phyloP scores from a whole-genome alignment of 2,113 vertebrate genomes.

The Microtus montanus region DNA sequence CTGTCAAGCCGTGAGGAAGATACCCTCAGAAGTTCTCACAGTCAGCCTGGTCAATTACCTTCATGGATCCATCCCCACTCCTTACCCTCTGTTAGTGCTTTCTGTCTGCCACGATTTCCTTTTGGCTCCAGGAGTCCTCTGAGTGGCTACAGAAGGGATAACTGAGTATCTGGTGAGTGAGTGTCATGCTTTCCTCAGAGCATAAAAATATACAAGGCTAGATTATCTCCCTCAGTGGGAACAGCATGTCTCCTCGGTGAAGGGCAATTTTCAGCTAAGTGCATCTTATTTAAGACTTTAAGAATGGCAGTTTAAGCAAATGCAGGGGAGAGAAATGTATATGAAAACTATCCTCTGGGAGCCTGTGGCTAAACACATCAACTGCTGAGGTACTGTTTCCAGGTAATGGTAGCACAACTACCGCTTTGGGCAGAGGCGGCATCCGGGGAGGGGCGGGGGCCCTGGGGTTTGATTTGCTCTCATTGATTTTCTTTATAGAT shows the following conservation, averaged over 20 bases:
- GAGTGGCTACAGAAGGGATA: background rate
- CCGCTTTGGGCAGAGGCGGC: conserved; percentile 56
- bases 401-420: background rate
- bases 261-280: conserved; percentile 77
- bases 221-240: conserved; percentile 58
- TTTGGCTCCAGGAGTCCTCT: background rate
- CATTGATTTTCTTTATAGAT: conserved; percentile 86
- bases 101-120: background rate
- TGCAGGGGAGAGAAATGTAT: conserved; percentile 52
- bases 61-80: background rate
- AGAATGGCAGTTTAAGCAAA: conserved; percentile 74
- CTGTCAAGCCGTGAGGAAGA: background rate
- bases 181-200: conserved; percentile 25
- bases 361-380: conserved; percentile 56
- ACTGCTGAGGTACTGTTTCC: conserved; percentile 57
- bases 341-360: conserved; percentile 61
- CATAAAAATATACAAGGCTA: conserved; percentile 10
- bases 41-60: background rate
- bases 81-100: background rate
- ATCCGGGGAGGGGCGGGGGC: background rate
- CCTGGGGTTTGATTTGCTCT: conserved; percentile 70
- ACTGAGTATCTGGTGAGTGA: background rate
- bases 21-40: background rate
- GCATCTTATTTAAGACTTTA: conserved; percentile 68
- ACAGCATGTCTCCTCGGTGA: conserved; percentile 36